phyloP scores from a whole-genome alignment of 2,888 invertebrate species.

The Dilophus febrilis region DNA sequence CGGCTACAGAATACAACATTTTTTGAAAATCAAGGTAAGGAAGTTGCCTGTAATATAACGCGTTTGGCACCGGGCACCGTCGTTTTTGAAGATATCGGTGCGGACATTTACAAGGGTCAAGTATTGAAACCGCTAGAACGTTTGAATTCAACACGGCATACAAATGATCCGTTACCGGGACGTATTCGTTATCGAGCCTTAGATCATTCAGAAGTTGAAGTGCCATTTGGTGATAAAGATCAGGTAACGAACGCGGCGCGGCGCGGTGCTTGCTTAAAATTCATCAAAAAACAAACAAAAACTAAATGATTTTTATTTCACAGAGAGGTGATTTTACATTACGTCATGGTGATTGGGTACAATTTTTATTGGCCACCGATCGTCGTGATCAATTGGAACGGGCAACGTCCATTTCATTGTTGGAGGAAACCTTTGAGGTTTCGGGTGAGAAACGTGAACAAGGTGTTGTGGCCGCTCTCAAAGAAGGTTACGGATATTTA shows the following conservation, averaged over 20 bases:
- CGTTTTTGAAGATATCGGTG: constrained; percentile 87
- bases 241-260: too few species aligned
- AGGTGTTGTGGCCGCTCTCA: constrained; percentile 68
- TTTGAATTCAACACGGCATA: constrained; percentile 49
- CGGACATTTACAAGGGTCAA: constrained; percentile 73
- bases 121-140: constrained; percentile 78
- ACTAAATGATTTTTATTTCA: constrained; percentile 1
- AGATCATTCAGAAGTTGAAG: constrained; percentile 78
- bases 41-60: constrained; percentile 88
- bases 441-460: constrained; percentile 81
- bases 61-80: constrained; percentile 84
- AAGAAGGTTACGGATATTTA: constrained; percentile 86
- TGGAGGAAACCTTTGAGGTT: constrained; percentile 82
- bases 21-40: constrained; percentile 94
- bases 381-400: constrained; percentile 84
- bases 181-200: constrained; percentile 76
- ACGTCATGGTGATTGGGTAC: constrained; percentile 90
- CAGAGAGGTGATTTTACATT: constrained; percentile 82
- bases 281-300: too few species aligned
- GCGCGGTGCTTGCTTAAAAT: too few species aligned
- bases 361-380: constrained; percentile 88
- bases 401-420: constrained; percentile 78
- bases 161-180: constrained; percentile 73
- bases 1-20: too few species aligned
- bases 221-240: constrained; percentile 87